phyloP scores from a whole-genome alignment of 1,140 invertebrate genomes.

The Macrosteles quadrilineatus region DNA sequence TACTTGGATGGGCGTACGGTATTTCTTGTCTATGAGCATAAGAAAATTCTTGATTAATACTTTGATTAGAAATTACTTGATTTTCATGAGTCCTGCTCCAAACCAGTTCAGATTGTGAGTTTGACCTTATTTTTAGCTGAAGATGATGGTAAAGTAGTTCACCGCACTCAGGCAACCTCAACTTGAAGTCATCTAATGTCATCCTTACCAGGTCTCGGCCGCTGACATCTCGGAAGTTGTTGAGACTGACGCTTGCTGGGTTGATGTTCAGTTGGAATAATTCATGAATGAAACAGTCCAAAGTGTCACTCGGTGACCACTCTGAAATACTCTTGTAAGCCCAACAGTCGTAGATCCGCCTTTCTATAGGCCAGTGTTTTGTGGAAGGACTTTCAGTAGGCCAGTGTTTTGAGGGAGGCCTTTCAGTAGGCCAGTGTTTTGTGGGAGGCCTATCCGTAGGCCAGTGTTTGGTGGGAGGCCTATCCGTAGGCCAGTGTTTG shows the following conservation, averaged over 20 bases:
- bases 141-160: background rate
- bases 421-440: too few relatives aligned
- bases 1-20: too few relatives aligned
- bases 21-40: too few relatives aligned
- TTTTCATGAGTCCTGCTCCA: too few relatives aligned
- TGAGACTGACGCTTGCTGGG: background rate
- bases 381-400: too few relatives aligned
- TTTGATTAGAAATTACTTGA: too few relatives aligned
- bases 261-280: background rate
- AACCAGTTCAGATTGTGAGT: background rate
- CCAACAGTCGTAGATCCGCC: background rate
- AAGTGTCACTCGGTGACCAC: background rate
- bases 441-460: too few relatives aligned
- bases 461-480: too few relatives aligned
- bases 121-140: background rate
- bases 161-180: background rate
- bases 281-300: background rate
- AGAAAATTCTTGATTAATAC: too few relatives aligned
- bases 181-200: background rate
- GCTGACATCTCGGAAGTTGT: background rate
- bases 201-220: background rate
- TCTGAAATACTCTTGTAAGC: background rate
- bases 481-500: too few relatives aligned
- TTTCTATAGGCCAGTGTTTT: background rate
- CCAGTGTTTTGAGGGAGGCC: too few relatives aligned